Evolutionary conservation across 2,888 invertebrate species (phyloP), one percentile per base, ranked within the genome.

Genomic region (Dicycla oo): DNA sequence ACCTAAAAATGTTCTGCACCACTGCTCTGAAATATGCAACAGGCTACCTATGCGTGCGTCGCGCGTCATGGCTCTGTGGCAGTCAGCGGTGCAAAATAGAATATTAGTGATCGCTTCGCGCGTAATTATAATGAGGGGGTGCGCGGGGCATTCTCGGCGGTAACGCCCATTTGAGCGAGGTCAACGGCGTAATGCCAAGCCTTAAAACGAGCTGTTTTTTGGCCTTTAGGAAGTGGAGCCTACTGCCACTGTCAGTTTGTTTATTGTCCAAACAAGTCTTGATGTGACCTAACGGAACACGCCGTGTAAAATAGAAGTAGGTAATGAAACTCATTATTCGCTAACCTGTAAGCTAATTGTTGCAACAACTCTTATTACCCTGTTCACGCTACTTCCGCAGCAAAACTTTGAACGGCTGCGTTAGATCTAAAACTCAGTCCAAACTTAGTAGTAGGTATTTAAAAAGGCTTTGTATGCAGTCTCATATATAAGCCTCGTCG

Each of bases 321-420:
- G 56, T 47, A 81, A 61, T 64, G 53, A 68, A 84, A 83, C 86
- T 83, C 68, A 75, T 78, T 75, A 78, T 72, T 68, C 69, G 73
- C 66, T 80, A 73, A 75, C 75, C 47, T 75, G 64, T 66, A 62
- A 83, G 54, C 69, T 83, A 75, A 80, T 77, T 75, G 78, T 75
- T 73, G 69, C 57, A 71, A 61, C 75, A 78, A 78, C 73, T 74
- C 75, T 62, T 74, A 86, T 86, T 80, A 85, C 75, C 69, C 51
- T 45, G 73, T 76, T 75, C 83, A 81, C 80, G 81, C 74, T 76
- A 74, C 81, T 75, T 81, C 87, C 87, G 78, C n/a, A 64, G 53
- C 61, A 53, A 81, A 85, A 85, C 73, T 86, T 85, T 80, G 40
- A 80, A 73, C 72, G 40, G 68, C 47, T 72, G 67, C 47, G 23